These are phyloP conservation scores for Arenicola marina DNA, from an alignment of 2,888 invertebrate species.

Conservation along the genomic window DNA sequence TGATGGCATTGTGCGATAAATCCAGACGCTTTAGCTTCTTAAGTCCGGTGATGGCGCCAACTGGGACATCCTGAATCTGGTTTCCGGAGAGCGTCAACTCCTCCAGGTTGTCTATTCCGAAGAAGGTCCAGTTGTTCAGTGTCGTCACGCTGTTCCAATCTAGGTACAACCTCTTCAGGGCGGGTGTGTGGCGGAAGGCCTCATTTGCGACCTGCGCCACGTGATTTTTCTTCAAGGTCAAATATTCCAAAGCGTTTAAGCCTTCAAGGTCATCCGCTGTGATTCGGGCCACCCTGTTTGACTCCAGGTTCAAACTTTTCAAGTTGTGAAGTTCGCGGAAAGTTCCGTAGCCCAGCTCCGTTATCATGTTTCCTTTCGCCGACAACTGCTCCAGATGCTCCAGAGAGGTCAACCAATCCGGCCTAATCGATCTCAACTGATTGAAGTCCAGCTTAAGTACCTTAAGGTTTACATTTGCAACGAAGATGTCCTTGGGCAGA, in stretches of 20 bases:
- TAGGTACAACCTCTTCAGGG: conserved; percentile 30
- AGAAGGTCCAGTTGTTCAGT: conserved; percentile 36
- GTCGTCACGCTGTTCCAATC: conserved; percentile 38
- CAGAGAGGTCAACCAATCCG: conserved; percentile 36
- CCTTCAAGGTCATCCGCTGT: conserved; percentile 14
- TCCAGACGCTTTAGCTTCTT: conserved; percentile 35
- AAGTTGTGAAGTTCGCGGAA: conserved; percentile 13
- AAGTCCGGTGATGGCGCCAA: conserved; percentile 34
- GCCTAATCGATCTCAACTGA: conserved; percentile 37
- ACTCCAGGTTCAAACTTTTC: conserved; percentile 33
- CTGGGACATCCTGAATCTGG: conserved; percentile 33
- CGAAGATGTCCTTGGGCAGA: conserved; percentile 60
- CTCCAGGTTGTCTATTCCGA: conserved; percentile 34
- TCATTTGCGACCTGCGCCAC: background rate
- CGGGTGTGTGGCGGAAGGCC: background rate
- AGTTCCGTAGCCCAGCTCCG: conserved; percentile 4
- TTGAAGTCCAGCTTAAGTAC: conserved; percentile 39
- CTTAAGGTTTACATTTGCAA: conserved; percentile 64
- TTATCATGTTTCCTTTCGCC: conserved; percentile 37
- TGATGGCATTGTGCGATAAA: conserved; percentile 39
- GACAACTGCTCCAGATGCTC: conserved; percentile 36
- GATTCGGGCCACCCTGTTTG: conserved; percentile 36
- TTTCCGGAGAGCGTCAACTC: conserved; percentile 38
- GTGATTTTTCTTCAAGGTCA: background rate
- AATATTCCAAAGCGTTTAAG: background rate